Percentiles rank a stretch among this genome's conserved stretches.
Conservation (phyloP, 1,140 invertebrate genomes). For the Tribolium castaneum region DNA sequence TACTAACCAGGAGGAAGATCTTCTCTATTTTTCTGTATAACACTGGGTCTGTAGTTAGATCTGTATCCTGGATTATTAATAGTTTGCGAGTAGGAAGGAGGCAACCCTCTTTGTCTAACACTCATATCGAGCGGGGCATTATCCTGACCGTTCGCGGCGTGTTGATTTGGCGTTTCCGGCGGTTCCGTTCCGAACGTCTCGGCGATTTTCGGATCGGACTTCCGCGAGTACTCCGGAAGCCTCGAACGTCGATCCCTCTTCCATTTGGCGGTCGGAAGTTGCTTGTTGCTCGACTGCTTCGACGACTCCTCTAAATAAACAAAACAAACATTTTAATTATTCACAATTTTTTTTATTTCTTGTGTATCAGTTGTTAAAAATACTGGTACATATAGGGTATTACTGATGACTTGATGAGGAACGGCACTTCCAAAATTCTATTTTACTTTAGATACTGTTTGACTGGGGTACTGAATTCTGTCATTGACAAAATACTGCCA, state of each 20-base stretch:
- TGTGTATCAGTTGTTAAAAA: too few relatives aligned
- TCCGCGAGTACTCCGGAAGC: slow-evolving; percentile 61
- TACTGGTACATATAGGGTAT: too few relatives aligned
- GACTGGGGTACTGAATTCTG: too few relatives aligned
- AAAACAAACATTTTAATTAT: neutral
- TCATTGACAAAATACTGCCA: too few relatives aligned
- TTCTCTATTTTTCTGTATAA: slow-evolving; percentile 58
- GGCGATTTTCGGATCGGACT: slow-evolving; percentile 60
- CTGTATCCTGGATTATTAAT: slow-evolving; percentile 66
- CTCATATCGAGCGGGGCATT: slow-evolving; percentile 69
- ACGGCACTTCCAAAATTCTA: too few relatives aligned
- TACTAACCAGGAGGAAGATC: slow-evolving; percentile 60
- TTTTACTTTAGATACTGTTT: too few relatives aligned
- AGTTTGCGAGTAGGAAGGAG: slow-evolving; percentile 68
- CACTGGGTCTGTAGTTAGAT: slow-evolving; percentile 61
- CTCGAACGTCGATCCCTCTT: slow-evolving; percentile 69
- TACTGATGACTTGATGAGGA: too few relatives aligned
- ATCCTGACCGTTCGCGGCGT: slow-evolving; percentile 61
- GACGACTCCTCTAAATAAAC: slow-evolving; percentile 53
- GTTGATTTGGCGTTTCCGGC: slow-evolving; percentile 57
- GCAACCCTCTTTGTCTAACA: slow-evolving; percentile 66
- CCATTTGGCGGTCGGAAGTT: slow-evolving; percentile 73
- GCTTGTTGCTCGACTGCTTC: slow-evolving; percentile 66
- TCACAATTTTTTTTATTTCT: too few relatives aligned
- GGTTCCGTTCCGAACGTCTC: slow-evolving; percentile 52